Conservation (phyloP, 2,113 vertebrate species). For the Ciconia maguari region DNA sequence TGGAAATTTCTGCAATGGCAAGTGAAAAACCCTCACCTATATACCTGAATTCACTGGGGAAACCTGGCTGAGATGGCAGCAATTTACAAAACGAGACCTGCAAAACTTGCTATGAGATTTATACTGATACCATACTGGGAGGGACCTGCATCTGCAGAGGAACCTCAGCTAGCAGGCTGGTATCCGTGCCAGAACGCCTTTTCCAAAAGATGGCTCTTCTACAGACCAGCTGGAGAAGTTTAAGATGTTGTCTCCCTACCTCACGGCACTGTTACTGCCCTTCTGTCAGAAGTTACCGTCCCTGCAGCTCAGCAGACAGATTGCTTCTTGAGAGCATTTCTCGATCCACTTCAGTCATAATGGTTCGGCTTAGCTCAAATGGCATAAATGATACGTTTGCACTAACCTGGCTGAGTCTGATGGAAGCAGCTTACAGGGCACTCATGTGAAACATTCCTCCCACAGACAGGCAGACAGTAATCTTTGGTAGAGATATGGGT, state of each 20-base stretch:
- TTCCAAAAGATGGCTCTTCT: background rate
- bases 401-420: background rate
- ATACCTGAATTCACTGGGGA: background rate
- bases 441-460: background rate
- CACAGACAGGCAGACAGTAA: background rate
- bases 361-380: background rate
- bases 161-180: background rate
- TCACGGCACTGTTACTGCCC: background rate
- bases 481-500: background rate
- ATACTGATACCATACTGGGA: fast-evolving
- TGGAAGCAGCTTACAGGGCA: background rate
- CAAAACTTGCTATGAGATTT: background rate
- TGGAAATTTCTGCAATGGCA: background rate
- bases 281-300: background rate
- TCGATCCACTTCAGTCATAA: background rate
- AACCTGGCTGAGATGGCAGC: background rate
- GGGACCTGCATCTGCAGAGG: background rate
- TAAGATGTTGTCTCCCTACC: fast-evolving
- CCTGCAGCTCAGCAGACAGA: background rate
- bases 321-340: background rate
- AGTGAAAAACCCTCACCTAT: background rate
- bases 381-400: background rate
- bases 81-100: background rate
- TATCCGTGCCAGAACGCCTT: fast-evolving
- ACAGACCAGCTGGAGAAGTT: background rate